Evolutionary conservation across 2,113 vertebrate species (phyloP).

Genomic region (Pogonocichla stellata): DNA sequence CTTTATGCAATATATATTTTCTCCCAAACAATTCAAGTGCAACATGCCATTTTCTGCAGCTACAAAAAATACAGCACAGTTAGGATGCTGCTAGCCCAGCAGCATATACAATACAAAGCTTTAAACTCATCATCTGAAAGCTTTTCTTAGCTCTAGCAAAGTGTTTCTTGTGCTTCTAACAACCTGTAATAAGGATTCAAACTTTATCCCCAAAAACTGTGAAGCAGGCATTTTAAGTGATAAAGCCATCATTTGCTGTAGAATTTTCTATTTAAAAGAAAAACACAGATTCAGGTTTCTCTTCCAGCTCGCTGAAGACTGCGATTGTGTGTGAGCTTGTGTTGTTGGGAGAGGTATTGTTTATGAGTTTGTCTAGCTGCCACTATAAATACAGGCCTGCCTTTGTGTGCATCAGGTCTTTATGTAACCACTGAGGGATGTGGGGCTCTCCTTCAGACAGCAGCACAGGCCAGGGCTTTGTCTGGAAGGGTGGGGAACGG

Average conservation of each 20-base stretch:
- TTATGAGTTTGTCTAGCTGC: neutral
- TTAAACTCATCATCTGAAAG: conserved; percentile 15
- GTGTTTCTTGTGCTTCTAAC: conserved; percentile 8
- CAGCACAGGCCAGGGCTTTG: neutral
- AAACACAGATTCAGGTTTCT: neutral
- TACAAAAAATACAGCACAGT: conserved; percentile 12
- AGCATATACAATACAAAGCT: neutral
- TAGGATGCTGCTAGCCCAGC: neutral
- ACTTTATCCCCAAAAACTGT: neutral
- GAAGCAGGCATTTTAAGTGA: neutral
- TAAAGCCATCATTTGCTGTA: conserved; percentile 1
- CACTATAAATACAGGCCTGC: neutral
- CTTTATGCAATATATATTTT: neutral
- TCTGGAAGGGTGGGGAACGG: neutral
- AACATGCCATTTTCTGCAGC: conserved; percentile 52
- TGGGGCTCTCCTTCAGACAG: neutral
- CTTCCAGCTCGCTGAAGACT: neutral
- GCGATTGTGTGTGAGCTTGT: neutral
- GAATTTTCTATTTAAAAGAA: conserved; percentile 2
- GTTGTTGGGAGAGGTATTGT: neutral
- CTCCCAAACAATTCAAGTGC: neutral
- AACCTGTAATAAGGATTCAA: conserved; percentile 55
- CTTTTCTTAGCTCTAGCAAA: conserved; percentile 49
- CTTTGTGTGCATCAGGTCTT: neutral
- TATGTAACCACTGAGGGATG: neutral